A percentile compares a stretch with the other conserved stretches of the same genome.
phyloP scores from a whole-genome alignment of 2,113 vertebrate genomes.

The Saguinus midas region DNA sequence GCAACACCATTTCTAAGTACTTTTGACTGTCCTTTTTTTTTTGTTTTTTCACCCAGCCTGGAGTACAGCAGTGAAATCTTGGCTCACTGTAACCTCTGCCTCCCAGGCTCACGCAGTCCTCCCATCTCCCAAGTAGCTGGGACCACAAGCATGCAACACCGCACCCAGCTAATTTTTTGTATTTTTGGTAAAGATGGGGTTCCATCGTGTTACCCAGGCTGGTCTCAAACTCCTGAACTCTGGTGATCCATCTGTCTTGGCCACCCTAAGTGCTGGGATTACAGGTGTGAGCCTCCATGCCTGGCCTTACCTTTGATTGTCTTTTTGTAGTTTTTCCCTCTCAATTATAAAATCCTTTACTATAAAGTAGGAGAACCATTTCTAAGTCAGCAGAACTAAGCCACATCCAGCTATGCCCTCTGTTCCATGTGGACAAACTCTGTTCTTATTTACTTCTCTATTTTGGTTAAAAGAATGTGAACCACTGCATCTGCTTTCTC shows the following conservation, averaged over 20 bases:
- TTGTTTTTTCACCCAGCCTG: background rate
- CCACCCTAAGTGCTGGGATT: background rate
- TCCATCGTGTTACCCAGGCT: background rate
- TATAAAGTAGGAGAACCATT: background rate
- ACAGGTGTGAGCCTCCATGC: background rate
- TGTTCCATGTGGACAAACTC: background rate
- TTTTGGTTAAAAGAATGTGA: background rate
- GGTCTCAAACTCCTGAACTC: background rate
- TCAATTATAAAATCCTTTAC: background rate
- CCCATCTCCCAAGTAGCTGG: background rate
- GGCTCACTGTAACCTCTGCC: background rate
- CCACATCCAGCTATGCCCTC: background rate
- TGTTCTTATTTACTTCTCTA: background rate
- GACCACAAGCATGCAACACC: background rate
- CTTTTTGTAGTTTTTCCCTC: background rate
- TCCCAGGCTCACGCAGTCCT: background rate
- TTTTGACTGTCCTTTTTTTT: background rate
- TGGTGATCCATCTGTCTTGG: background rate
- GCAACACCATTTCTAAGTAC: background rate
- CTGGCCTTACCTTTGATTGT: background rate
- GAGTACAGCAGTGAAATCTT: background rate
- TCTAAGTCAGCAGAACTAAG: background rate
- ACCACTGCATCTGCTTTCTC: background rate
- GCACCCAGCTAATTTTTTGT: background rate
- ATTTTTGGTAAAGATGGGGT: background rate